A percentile compares a stretch with the other conserved stretches of the same genome.
Conservation (phyloP, 2,888 invertebrate genomes). For the Lumbricus terrestris region DNA sequence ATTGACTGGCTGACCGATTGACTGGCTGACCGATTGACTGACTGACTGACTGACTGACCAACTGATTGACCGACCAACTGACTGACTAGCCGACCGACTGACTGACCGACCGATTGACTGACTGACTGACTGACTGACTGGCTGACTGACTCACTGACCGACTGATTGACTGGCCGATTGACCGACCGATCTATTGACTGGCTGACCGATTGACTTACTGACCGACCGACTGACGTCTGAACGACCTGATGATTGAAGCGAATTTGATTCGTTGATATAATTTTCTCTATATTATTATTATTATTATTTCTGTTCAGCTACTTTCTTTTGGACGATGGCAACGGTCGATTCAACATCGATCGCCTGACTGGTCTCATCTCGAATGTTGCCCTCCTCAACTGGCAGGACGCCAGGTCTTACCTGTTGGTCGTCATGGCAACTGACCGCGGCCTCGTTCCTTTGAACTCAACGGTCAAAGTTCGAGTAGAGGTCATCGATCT, state of each 20-base stretch:
- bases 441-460: conserved; percentile 48
- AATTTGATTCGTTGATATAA: neutral
- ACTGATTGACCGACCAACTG: neutral
- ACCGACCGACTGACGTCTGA: neutral
- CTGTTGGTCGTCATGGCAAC: conserved; percentile 55
- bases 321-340: conserved; percentile 21
- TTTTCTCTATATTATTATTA: too few relatives aligned
- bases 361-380: conserved; percentile 74
- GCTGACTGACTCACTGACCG: too few relatives aligned
- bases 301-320: conserved; percentile 28
- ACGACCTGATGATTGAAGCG: too few relatives aligned
- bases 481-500: conserved; percentile 86
- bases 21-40: neutral
- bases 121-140: too few relatives aligned
- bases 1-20: neutral
- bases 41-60: neutral
- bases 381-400: conserved; percentile 72
- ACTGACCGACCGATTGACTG: too few relatives aligned
- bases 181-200: too few relatives aligned
- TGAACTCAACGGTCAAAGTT: conserved; percentile 82
- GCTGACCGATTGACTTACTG: too few relatives aligned
- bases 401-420: conserved; percentile 67
- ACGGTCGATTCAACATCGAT: conserved; percentile 64
- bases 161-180: too few relatives aligned
- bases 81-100: too few relatives aligned